phyloP scores from a whole-genome alignment of 2,888 invertebrate species.

The Drosophila ochracea region DNA sequence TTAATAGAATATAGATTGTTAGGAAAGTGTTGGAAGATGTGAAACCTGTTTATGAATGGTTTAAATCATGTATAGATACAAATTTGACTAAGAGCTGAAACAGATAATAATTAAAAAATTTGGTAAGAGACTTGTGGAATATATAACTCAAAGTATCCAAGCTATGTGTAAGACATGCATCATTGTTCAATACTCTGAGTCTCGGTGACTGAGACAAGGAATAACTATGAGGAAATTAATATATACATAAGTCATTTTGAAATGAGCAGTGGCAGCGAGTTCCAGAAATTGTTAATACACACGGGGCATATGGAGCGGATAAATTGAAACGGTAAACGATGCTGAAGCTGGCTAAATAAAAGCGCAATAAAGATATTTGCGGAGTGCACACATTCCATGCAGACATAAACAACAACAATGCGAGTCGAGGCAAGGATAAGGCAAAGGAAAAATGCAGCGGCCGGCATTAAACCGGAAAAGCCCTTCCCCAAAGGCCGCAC shows the following conservation, averaged over 20 bases:
- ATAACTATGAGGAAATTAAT: not conserved
- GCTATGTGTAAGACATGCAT: not conserved
- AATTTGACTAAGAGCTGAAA: not conserved
- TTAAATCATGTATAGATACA: too few species aligned
- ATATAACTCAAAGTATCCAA: not conserved
- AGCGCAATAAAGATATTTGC: constrained; percentile 72
- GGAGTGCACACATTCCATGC: constrained; percentile 35
- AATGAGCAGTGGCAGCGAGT: constrained; percentile 4
- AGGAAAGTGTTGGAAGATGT: not conserved
- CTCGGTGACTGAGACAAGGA: not conserved
- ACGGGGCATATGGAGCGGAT: constrained; percentile 35
- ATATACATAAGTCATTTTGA: constrained; percentile 11
- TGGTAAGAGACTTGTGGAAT: not conserved
- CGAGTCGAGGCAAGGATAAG: constrained; percentile 21
- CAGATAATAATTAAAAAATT: not conserved
- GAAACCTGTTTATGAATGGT: not conserved
- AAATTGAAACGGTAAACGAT: constrained; percentile 67
- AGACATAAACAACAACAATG: constrained; percentile 46
- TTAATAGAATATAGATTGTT: not conserved
- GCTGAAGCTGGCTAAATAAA: constrained; percentile 65
- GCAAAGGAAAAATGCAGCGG: constrained; percentile 50
- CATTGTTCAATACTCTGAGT: not conserved
- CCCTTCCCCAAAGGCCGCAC: constrained; percentile 34
- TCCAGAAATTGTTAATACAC: constrained; percentile 15
- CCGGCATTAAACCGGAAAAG: constrained; percentile 46